A percentile compares a stretch with the other conserved stretches of the same genome.
phyloP scores from a whole-genome alignment of 2,797 vertebrate genomes.

The Lepus oiostolus region DNA sequence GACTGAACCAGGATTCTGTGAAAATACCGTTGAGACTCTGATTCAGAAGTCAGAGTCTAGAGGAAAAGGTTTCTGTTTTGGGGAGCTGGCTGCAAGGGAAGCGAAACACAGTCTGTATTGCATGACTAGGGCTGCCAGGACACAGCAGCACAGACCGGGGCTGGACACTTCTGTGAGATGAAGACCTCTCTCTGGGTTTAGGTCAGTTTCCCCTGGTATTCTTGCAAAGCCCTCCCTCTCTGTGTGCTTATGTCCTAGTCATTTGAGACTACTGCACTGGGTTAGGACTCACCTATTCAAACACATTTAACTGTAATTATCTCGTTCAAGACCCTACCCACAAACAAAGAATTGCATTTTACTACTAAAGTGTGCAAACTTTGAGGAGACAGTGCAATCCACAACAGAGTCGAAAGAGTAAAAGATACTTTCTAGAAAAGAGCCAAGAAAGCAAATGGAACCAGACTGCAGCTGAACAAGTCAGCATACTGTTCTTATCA shows the following conservation, averaged over 20 bases:
- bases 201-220: accelerated
- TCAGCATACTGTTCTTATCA: background rate
- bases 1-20: background rate
- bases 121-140: background rate
- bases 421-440: background rate
- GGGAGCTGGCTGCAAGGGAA: background rate
- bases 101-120: background rate
- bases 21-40: background rate
- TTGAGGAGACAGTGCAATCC: background rate
- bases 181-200: background rate
- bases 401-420: background rate
- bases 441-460: background rate
- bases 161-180: background rate
- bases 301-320: background rate
- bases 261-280: background rate
- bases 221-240: no score
- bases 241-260: background rate
- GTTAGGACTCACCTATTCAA: background rate
- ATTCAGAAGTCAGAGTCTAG: background rate
- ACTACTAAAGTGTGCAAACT: background rate
- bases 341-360: background rate
- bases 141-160: background rate
- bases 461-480: background rate
- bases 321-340: background rate
- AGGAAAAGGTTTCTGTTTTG: background rate